Evolutionary conservation across 2,797 vertebrate species (phyloP), one percentile per base, ranked within the genome.

Genomic region (Lophotriccus pileatus): DNA sequence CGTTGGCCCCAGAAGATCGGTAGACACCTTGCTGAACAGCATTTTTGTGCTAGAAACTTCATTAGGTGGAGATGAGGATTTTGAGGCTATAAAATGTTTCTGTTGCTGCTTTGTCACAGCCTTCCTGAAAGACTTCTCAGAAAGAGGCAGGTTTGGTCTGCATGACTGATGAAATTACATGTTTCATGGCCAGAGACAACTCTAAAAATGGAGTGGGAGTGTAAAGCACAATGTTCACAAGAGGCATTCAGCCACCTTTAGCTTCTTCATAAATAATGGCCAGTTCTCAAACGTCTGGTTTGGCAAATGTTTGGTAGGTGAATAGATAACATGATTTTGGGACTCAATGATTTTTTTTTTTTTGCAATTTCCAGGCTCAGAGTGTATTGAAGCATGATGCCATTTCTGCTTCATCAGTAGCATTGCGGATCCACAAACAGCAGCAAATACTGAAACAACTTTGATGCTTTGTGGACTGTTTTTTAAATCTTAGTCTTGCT

Each of bases 1-100:
- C 0, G 0, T 1, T 67, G 56, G 36, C 18, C 27, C 25, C 37
- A 49, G 34, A 66, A 34, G 30, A 77, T 3, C 55, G n/a, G n/a
- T 53, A 86, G 37, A 49, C 24, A 9, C 20, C 22, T 22, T 39
- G 60, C 14, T 70, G 63, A 80, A 70, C 4, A 74, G 32, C 20
- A 19, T 25, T 64, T 91, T 80, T 58, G 15, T 32, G 28, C 63
- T 58, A 90, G 52, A 79, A 77, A 63, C 37, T 19, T 90, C 39
- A 56, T 68, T 46, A 74, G 32, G 12, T 62, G 28, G 30, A 86
- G 59, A 66, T 20, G 16, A 91, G 25, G 27, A 59, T 81, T 90
- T 39, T 89, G 88, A 86, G n/a, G 20, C 32, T 64, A 63, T 72
- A 82, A 89, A 84, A 70, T 36, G 5, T 43, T 94, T 24, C 30